Conservation (phyloP, 2,113 vertebrate species). For the Tenrec ecaudatus region DNA sequence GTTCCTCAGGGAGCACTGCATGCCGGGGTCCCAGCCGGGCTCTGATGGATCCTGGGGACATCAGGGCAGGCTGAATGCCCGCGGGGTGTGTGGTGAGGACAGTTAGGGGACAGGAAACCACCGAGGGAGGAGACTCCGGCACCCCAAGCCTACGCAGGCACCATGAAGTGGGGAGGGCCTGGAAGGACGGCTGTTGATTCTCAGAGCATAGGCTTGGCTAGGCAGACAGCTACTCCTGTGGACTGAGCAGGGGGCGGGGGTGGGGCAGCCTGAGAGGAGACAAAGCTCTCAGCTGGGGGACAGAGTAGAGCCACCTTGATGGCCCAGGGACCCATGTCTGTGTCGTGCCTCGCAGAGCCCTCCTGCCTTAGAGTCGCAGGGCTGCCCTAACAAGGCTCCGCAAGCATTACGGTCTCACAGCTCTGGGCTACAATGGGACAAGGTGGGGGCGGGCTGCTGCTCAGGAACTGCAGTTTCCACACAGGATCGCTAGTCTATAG, state of each 20-base stretch:
- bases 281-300: neutral
- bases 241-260: neutral
- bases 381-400: neutral
- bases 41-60: neutral
- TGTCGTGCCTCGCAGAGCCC: neutral
- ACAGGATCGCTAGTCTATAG: too few species aligned
- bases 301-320: neutral
- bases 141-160: neutral
- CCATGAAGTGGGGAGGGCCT: neutral
- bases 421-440: neutral
- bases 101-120: neutral
- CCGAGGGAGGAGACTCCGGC: neutral
- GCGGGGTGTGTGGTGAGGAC: neutral
- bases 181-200: neutral
- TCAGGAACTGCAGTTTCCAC: neutral
- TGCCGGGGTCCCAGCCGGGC: neutral
- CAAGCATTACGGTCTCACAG: neutral
- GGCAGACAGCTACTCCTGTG: neutral
- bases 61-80: neutral
- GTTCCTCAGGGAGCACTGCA: neutral
- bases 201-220: neutral
- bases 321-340: accelerated
- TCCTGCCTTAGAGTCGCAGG: neutral
- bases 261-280: neutral
- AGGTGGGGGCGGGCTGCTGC: too few species aligned